phyloP scores from a whole-genome alignment of 1,140 invertebrate species.

The Sycobia sp. region DNA sequence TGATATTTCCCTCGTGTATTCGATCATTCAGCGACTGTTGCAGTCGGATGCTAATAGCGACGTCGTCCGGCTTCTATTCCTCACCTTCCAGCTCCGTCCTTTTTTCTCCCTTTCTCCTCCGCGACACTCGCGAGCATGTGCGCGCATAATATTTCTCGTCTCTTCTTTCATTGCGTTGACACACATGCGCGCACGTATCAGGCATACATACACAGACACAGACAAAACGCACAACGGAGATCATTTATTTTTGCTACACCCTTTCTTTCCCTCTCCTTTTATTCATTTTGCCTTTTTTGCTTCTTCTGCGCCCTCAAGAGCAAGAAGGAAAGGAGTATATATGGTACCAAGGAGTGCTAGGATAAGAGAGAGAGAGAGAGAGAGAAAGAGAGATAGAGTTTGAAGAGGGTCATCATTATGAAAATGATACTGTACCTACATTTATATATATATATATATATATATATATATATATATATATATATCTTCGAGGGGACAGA shows the following conservation, averaged over 20 bases:
- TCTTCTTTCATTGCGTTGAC: conserved; percentile 34
- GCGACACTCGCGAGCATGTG: conserved; percentile 8
- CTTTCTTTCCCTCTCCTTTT: conserved; percentile 7
- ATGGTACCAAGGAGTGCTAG: too few relatives aligned
- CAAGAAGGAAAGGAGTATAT: too few relatives aligned
- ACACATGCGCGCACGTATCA: too few relatives aligned
- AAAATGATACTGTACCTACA: conserved; percentile 61
- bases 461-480: too few relatives aligned
- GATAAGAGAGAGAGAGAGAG: conserved; percentile 3
- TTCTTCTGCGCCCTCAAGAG: too few relatives aligned
- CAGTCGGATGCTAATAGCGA: background rate
- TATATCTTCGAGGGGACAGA: conserved; percentile 48
- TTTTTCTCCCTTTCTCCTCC: background rate
- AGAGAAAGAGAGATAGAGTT: conserved; percentile 1
- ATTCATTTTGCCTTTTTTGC: background rate
- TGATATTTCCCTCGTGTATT: too few relatives aligned
- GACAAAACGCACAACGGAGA: conserved; percentile 16
- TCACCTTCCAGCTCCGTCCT: background rate
- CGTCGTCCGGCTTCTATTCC: background rate
- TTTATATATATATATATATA: too few relatives aligned
- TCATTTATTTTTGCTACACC: conserved; percentile 7
- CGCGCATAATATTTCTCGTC: conserved; percentile 26
- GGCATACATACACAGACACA: too few relatives aligned
- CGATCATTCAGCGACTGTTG: conserved; percentile 5
- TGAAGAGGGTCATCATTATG: conserved; percentile 51